Conservation (phyloP, 1,140 invertebrate species). For the Ips nitidus region DNA sequence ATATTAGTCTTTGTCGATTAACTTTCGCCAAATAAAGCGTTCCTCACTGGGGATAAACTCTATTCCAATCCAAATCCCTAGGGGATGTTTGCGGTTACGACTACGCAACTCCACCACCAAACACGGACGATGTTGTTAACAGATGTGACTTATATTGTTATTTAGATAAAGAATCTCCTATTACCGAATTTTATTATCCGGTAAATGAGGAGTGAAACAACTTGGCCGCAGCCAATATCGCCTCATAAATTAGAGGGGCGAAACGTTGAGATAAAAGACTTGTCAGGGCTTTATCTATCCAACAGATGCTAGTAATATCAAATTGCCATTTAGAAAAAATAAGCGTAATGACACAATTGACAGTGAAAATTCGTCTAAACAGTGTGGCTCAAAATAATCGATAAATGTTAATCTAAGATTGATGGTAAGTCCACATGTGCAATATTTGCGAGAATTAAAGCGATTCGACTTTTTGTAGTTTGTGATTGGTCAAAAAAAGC, state of each 20-base stretch:
- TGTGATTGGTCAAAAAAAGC: no score
- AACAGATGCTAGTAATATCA: slow-evolving; percentile 8
- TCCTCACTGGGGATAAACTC: slow-evolving; percentile 13
- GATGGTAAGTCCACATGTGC: no score
- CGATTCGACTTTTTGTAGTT: no score
- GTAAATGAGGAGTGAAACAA: slow-evolving; percentile 25
- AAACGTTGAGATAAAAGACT: slow-evolving; percentile 12
- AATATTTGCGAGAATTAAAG: no score
- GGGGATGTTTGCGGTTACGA: slow-evolving; percentile 30
- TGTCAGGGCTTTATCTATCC: background rate
- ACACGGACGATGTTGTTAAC: slow-evolving; percentile 19
- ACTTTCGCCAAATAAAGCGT: slow-evolving; percentile 28
- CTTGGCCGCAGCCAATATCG: slow-evolving; percentile 6
- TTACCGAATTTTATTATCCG: slow-evolving; percentile 34
- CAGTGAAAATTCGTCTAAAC: no score
- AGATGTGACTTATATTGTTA: slow-evolving; percentile 34
- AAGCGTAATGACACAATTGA: background rate
- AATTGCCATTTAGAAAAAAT: background rate
- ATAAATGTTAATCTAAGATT: no score
- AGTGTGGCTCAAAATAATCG: no score
- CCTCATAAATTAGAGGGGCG: slow-evolving; percentile 20
- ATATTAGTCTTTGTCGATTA: slow-evolving; percentile 28
- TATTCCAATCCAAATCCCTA: slow-evolving; percentile 21
- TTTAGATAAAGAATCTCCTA: slow-evolving; percentile 29
- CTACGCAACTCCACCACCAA: slow-evolving; percentile 23